Evolutionary conservation across 2,888 invertebrate genomes (phyloP).

Genomic region (Schrankia costaestrigalis): DNA sequence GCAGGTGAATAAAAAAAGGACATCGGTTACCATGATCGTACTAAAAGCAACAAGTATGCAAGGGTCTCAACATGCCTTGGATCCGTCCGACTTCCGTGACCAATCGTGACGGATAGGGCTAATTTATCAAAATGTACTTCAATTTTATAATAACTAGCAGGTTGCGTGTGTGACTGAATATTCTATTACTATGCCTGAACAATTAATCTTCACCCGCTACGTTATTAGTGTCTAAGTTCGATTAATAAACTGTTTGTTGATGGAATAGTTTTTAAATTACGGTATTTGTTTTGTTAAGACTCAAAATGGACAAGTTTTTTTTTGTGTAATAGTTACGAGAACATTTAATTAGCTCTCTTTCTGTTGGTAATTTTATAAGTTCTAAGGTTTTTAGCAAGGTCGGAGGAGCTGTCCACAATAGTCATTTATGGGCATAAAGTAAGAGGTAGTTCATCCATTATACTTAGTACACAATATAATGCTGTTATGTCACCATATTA

Average conservation of each 20-base stretch:
- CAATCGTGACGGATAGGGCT: conserved; percentile 76
- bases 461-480: no score
- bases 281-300: conserved; percentile 8
- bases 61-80: conserved; percentile 25
- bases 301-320: background rate
- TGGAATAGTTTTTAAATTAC: conserved; percentile 47
- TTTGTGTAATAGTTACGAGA: no score
- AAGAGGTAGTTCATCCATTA: no score
- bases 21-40: conserved; percentile 12
- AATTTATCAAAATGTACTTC: conserved; percentile 74
- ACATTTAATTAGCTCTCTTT: no score
- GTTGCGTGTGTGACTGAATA: conserved; percentile 76
- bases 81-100: conserved; percentile 63
- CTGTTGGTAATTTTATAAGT: no score
- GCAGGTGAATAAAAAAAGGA: conserved; percentile 22
- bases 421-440: no score
- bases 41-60: conserved; percentile 37
- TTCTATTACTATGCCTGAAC: conserved; percentile 68
- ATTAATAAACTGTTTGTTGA: conserved; percentile 75
- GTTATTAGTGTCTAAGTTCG: conserved; percentile 71
- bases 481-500: no score
- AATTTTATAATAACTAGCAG: conserved; percentile 74
- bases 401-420: no score
- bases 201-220: conserved; percentile 66
- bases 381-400: no score